Conservation (phyloP, 2,797 vertebrate genomes). For the Chelonia mydas region DNA sequence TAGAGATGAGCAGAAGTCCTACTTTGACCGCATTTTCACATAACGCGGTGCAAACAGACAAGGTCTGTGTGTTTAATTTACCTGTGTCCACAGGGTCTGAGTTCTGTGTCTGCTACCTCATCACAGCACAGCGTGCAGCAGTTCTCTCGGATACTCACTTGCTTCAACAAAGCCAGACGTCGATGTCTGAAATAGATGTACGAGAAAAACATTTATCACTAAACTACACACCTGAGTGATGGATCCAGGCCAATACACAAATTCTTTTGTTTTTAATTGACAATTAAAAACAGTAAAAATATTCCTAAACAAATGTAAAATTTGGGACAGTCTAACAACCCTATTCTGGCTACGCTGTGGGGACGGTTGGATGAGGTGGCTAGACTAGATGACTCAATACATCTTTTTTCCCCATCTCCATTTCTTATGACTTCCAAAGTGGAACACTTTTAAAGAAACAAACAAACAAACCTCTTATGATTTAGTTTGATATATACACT, state of each 20-base stretch:
- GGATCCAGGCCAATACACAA: neutral
- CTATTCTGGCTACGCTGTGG: neutral
- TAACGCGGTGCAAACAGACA: neutral
- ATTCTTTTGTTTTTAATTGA: neutral
- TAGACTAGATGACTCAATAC: neutral
- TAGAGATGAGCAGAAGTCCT: neutral
- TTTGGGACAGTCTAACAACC: neutral
- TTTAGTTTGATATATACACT: neutral
- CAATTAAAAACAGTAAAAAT: accelerated
- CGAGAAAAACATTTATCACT: neutral
- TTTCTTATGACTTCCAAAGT: neutral
- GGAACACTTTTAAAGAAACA: neutral
- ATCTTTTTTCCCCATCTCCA: neutral
- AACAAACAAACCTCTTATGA: neutral
- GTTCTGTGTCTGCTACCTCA: constrained; percentile 96
- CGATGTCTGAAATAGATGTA: constrained; percentile 77
- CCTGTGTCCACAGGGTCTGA: constrained; percentile 97
- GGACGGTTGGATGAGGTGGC: neutral
- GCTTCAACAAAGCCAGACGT: constrained; percentile 92
- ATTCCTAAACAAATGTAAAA: neutral
- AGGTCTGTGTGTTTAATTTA: constrained; percentile 69
- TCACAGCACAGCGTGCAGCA: constrained; percentile 99
- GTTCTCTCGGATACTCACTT: constrained; percentile 98
- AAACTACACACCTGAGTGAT: neutral
- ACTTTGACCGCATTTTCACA: neutral